Percentiles rank a stretch among this genome's conserved stretches.
Evolutionary conservation across 2,888 invertebrate genomes (phyloP).

Genomic region (Notodonta dromedarius): DNA sequence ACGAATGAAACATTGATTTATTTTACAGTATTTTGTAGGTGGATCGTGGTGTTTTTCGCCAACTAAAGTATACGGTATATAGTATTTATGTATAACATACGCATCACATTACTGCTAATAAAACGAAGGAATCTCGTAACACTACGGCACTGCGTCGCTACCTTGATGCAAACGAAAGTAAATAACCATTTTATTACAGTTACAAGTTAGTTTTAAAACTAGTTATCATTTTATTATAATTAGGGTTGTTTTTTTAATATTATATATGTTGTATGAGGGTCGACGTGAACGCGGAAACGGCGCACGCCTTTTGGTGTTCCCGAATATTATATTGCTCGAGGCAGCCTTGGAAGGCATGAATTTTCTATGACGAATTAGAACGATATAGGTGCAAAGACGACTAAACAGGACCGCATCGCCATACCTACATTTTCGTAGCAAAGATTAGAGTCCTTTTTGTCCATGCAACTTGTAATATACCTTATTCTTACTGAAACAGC

Average conservation of each 20-base stretch:
- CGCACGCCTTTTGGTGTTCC: neutral
- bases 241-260: slow-evolving; percentile 55
- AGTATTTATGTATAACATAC: slow-evolving; percentile 27
- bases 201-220: slow-evolving; percentile 69
- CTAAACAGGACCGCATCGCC: neutral
- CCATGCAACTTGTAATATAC: neutral
- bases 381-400: neutral
- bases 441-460: neutral
- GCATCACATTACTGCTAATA: slow-evolving; percentile 36
- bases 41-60: slow-evolving; percentile 8
- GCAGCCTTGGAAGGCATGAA: slow-evolving; percentile 1
- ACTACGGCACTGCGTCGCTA: slow-evolving; percentile 44
- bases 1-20: neutral
- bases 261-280: slow-evolving; percentile 44
- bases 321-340: slow-evolving; percentile 2
- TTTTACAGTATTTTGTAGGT: neutral
- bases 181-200: slow-evolving; percentile 56
- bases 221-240: slow-evolving; percentile 62
- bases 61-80: slow-evolving; percentile 23
- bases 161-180: slow-evolving; percentile 39
- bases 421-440: neutral
- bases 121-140: slow-evolving; percentile 48
- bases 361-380: neutral
- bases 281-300: slow-evolving; percentile 46
- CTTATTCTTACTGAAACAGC: neutral